These are phyloP conservation scores for Erythrocercus mccallii DNA, from an alignment of 2,113 vertebrate species.

Conservation along the genomic window DNA sequence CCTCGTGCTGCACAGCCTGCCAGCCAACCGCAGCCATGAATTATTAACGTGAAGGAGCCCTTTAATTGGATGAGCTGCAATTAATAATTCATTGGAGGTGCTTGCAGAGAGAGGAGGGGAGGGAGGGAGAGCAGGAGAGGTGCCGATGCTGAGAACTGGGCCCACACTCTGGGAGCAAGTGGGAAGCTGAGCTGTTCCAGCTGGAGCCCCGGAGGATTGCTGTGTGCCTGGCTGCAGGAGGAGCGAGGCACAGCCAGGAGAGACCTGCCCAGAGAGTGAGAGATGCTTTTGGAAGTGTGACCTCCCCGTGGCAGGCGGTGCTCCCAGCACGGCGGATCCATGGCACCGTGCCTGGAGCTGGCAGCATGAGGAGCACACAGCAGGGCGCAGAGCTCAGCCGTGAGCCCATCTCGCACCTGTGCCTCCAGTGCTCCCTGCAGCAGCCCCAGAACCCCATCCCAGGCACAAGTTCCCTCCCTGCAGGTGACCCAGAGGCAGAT, in stretches of 20 bases:
- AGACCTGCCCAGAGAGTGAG: neutral
- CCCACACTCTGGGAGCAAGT: neutral
- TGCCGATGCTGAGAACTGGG: neutral
- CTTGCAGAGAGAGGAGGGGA: neutral
- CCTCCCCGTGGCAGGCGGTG: neutral
- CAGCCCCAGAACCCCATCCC: neutral
- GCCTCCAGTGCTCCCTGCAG: neutral
- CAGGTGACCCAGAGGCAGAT: neutral
- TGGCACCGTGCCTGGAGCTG: neutral
- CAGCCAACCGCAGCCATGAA: constrained; percentile 49
- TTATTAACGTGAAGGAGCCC: constrained; percentile 29
- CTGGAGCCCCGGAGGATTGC: neutral
- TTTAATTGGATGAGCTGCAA: constrained; percentile 61
- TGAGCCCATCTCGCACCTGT: neutral
- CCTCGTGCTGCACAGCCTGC: constrained; percentile 1
- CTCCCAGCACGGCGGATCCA: neutral
- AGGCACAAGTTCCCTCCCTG: neutral
- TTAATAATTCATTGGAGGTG: constrained; percentile 62
- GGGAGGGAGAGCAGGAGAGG: neutral
- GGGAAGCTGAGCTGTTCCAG: neutral
- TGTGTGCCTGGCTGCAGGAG: neutral
- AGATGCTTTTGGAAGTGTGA: neutral
- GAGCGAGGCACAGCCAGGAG: neutral
- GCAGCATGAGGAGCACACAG: neutral
- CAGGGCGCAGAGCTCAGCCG: neutral